Evolutionary conservation across 2,113 vertebrate species (phyloP), one percentile per base, ranked within the genome.

Genomic region (Pluvialis apricaria): DNA sequence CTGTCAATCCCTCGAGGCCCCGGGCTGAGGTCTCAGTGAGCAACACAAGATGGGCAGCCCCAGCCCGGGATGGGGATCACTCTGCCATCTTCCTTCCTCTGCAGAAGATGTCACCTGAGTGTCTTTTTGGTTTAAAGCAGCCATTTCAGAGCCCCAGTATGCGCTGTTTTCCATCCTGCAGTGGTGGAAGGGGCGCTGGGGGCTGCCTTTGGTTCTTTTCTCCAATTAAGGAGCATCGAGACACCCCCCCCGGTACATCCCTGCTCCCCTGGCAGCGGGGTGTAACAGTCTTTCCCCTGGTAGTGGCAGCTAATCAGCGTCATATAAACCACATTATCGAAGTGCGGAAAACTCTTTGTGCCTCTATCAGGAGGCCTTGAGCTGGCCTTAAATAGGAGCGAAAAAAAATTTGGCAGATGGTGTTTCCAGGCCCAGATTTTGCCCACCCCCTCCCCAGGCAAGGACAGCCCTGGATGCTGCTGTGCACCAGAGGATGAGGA

Each of bases 231-330:
- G n/a, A 68, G 5, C 66, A 40, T 1, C 11, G 24, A 51, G 49
- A 51, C 44, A 15, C 1, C 16, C 11, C 49, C 52, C 28, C 31
- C 0, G 0, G 60, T 40, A n/a, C 11, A 2, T 32, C 64, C 42
- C 69, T 61, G 54, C 52, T 85, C 28, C 71, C 62, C 80, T 26
- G 47, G 64, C 94, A 76, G 52, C 75, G 44, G 29, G 15, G 58
- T 20, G 47, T 38, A 78, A 69, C 36, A 14, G 26, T 52, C 45
- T 22, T 42, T 57, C 60, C 64, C 51, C 70, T 5, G 7, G 57
- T 54, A 6, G 21, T 64, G 77, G 54, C 79, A 82, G 49, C 20
- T 73, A 49, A n/a, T 22, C 36, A 20, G 26, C 34, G 79, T 51
- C 49, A 51, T 8, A 60, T 10, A 66, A 68, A 66, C 20, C n/a